phyloP scores from a whole-genome alignment of 1,140 invertebrate genomes.

The Dreissena polymorpha region DNA sequence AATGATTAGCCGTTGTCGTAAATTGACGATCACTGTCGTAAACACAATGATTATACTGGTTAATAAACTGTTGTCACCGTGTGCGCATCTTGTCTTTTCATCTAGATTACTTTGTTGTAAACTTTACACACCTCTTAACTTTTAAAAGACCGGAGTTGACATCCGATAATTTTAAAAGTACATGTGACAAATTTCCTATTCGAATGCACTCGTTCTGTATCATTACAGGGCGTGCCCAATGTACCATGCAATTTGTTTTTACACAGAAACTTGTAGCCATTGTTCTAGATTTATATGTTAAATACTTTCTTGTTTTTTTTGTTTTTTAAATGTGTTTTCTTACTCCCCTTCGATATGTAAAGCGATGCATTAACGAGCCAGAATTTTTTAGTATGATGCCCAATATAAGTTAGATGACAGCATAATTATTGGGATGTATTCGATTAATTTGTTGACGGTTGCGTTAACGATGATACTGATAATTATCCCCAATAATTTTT shows the following conservation, averaged over 20 bases:
- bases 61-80: conserved; percentile 24
- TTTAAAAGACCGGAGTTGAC: background rate
- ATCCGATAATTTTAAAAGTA: background rate
- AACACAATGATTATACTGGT: conserved; percentile 11
- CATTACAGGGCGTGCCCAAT: background rate
- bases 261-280: too few species aligned
- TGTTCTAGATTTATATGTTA: too few species aligned
- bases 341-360: too few species aligned
- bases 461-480: too few species aligned
- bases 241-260: background rate
- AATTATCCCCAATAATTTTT: too few species aligned
- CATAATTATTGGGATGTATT: too few species aligned
- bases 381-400: too few species aligned
- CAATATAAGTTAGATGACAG: too few species aligned
- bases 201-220: background rate
- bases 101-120: background rate
- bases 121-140: background rate
- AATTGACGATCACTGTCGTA: background rate
- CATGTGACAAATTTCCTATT: background rate
- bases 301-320: too few species aligned
- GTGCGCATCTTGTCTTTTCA: background rate
- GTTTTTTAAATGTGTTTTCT: too few species aligned
- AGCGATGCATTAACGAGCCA: too few species aligned
- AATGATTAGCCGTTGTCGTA: conserved; percentile 13
- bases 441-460: too few species aligned